A percentile compares a stretch with the other conserved stretches of the same genome.
phyloP scores from a whole-genome alignment of 2,113 vertebrate species.

The Anas platyrhynchos region DNA sequence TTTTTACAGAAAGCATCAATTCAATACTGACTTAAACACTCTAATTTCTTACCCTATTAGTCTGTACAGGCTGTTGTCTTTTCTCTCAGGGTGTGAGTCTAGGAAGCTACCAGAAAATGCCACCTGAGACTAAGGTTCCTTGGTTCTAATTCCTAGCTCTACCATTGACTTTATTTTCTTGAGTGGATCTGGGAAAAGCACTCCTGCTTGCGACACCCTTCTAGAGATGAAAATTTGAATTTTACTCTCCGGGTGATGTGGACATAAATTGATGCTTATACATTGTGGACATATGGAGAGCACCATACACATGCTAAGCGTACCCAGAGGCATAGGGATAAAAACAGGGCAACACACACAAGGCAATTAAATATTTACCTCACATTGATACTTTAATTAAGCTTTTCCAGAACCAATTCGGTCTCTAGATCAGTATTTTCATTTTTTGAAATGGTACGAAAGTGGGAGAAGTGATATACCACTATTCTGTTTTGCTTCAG shows the following conservation, averaged over 20 bases:
- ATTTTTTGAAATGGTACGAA: not conserved
- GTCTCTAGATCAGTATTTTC: not conserved
- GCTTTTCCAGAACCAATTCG: not conserved
- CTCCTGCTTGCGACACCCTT: not conserved
- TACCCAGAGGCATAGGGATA: not conserved
- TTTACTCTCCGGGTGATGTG: not conserved
- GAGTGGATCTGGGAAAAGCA: not conserved
- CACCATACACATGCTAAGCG: not conserved
- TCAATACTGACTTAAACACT: not conserved
- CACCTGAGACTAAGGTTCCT: not conserved
- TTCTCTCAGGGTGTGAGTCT: not conserved
- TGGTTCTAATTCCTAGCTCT: not conserved
- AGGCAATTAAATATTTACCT: not conserved
- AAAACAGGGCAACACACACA: not conserved
- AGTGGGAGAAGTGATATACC: not conserved
- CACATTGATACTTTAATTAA: not conserved
- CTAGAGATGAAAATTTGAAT: not conserved
- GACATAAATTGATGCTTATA: not conserved
- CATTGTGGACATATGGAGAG: accelerated
- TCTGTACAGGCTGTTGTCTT: not conserved
- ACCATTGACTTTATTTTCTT: not conserved
- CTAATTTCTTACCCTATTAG: not conserved
- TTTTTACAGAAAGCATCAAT: not conserved
- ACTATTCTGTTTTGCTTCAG: not conserved
- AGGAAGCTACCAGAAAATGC: not conserved